These are phyloP conservation scores for Trichosurus vulpecula DNA, from an alignment of 2,797 vertebrate genomes.

Conservation along the genomic window DNA sequence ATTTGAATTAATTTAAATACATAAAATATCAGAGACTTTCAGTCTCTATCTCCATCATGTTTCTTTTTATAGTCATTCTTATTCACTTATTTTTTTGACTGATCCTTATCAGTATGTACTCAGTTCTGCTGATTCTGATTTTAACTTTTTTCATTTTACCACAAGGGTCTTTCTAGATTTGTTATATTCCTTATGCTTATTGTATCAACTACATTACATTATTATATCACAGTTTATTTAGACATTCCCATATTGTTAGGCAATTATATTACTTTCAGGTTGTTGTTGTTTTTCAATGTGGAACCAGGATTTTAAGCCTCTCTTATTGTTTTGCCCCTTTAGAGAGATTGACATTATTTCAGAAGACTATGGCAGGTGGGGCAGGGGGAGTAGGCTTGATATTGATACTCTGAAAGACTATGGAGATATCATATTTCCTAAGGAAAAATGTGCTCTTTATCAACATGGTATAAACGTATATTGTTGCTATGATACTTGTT, in stretches of 20 bases:
- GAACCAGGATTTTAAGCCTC: not conserved
- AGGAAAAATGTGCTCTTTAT: not conserved
- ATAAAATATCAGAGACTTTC: not conserved
- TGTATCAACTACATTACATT: not conserved
- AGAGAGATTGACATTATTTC: not conserved
- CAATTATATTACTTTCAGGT: not conserved
- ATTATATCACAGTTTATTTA: not conserved
- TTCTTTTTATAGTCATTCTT: not conserved
- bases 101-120: not conserved
- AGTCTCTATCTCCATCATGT: not conserved
- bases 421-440: not conserved
- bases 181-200: not conserved
- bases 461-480: not conserved
- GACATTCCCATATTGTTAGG: not conserved
- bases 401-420: not conserved
- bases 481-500: not conserved
- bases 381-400: not conserved
- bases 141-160: not conserved
- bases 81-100: not conserved
- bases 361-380: too few species aligned
- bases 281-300: not conserved
- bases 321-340: not conserved
- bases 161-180: not conserved
- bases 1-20: not conserved
- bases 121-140: not conserved